Evolutionary conservation across 2,888 invertebrate genomes (phyloP), one percentile per base, ranked within the genome.

Genomic region (Myopa testacea): DNA sequence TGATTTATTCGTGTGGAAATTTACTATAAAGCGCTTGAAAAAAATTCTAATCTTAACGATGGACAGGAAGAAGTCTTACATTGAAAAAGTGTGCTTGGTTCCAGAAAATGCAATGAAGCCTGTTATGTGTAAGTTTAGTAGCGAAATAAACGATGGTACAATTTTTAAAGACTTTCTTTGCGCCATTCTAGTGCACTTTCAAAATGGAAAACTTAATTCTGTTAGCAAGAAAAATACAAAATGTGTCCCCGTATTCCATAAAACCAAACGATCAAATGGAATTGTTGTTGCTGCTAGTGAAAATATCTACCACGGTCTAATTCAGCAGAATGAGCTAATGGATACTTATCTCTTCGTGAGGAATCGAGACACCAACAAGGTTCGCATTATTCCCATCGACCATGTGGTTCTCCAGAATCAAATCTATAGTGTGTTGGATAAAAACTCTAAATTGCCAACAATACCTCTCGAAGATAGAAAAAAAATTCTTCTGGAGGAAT

Each of bases 281-380:
- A 86, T 86, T 2, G 52, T 88, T 10, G 78, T 89, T 4, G 79
- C 84, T 6, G 82, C 87, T 3, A 84, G 83, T n/a, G 81, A 81
- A 0, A 83, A 83, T 14, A 67, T 83, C 0, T 89, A 89, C 60
- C 73, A 83, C 2, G 89, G 89, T 0, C 6, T 72, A 0, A 70
- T 84, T 3, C 79, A 80, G 5, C 8, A 67, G 5, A 68, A 76
- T 4, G 78, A 82, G 3, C 77, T 87, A 16, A 84, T 82, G 0
- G 86, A 88, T 68, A 85, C 84, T 0, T 89, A 86, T 67, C 81
- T 89, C 34, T 88, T 86, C 69, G 79, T 89, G 4, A 85, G 86
- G 4, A 86, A 86, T 70, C 88, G 86, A 77, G 50, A 37, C 10
- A 86, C 26, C 88, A 19, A 85, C 87, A 75, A 87, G 78, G 87